Conservation (phyloP, 2,888 invertebrate species). For the Tipula helvola region DNA sequence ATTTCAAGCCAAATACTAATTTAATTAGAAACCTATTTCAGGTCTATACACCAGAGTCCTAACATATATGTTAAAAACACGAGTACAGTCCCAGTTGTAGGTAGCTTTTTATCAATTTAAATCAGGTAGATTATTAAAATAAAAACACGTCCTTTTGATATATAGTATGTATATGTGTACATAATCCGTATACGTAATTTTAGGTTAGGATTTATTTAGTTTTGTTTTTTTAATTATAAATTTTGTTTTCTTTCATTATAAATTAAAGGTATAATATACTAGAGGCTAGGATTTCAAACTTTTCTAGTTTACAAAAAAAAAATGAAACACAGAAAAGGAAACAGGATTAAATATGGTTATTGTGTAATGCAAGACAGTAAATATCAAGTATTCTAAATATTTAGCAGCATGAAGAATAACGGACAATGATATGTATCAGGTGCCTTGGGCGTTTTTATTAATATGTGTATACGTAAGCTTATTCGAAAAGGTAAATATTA, state of each 20-base stretch:
- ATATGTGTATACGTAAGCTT: neutral
- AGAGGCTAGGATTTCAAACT: neutral
- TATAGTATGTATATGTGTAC: neutral
- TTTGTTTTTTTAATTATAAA: neutral
- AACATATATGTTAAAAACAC: neutral
- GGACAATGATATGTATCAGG: neutral
- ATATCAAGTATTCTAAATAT: neutral
- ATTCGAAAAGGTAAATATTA: neutral
- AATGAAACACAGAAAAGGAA: neutral
- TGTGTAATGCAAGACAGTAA: neutral
- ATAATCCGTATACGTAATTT: neutral
- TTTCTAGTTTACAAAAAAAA: neutral
- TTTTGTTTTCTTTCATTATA: neutral
- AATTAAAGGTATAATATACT: neutral
- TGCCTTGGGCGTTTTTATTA: neutral
- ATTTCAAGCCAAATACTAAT: neutral
- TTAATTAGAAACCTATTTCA: neutral
- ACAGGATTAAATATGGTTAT: neutral
- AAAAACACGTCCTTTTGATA: neutral
- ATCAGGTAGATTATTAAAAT: neutral
- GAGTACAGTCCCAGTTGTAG: neutral
- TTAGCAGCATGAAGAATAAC: neutral
- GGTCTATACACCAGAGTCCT: neutral
- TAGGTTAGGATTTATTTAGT: neutral
- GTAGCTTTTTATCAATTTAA: neutral